Base-by-base conservation (phyloP, 2,797 vertebrate genomes). In the Arrhamphus sclerolepis region DNA sequence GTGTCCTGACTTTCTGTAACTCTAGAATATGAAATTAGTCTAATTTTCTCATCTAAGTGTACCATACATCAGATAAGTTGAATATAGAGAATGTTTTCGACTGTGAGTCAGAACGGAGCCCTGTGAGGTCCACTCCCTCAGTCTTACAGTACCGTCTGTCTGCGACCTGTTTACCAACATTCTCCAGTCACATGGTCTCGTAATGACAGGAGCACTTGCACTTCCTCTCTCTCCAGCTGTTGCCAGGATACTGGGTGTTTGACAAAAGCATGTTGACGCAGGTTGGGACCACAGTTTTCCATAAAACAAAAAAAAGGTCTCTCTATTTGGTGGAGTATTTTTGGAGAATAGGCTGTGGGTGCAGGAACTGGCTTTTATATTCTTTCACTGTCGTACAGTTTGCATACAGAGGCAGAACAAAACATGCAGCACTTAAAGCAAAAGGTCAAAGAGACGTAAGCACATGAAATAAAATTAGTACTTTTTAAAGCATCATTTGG, bases 221-320 rank as follows among this genome's bases (percentile, higher is more conserved):
- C 86, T 85, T 78, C 80, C 84, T 83, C 49, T 77, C 64, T 50
- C 63, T 51, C 20, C 43, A n/a, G 34, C 6, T 3, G 83, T 85
- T 84, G 85, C 87, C 76, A 77, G 81, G 89, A 88, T 78, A 86
- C 84, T 46, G 64, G 67, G 80, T 75, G 78, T 87, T 63, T 73
- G 54, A 89, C 87, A 86, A 90, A 82, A 72, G 82, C 74, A 17
- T 78, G 78, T 77, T 88, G 89, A 90, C 75, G 81, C 86, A 91
- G 75, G 80, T 73, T 64, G 61, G 57, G 60, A 39, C 72, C 0
- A 1, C 75, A 63, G 65, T 74, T 82, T 83, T 74, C 70, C 80
- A 75, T 58, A 72, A 58, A 47, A 47, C 26, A 57, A 53, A 7
- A 29, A 29, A 29, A 29, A 29, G 44, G 39, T 2, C 34, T 38